phyloP scores from a whole-genome alignment of 2,113 vertebrate species.

The Cariama cristata region DNA sequence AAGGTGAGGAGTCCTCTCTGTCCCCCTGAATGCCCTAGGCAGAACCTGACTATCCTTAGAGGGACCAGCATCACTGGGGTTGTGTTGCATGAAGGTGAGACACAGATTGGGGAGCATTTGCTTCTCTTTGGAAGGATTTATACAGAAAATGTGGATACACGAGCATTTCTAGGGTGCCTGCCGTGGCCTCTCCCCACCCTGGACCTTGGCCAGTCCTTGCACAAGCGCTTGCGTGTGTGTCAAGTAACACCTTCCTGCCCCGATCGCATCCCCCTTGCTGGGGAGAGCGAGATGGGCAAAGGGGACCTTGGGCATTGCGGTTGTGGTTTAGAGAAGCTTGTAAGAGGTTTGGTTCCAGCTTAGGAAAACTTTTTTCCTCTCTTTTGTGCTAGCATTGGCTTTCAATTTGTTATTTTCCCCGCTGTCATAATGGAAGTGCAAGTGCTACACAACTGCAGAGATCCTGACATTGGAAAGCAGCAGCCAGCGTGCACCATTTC shows the following conservation, averaged over 20 bases:
- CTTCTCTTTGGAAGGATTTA: not conserved
- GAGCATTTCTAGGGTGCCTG: not conserved
- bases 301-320: accelerated
- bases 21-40: no score
- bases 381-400: not conserved
- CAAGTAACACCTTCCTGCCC: not conserved
- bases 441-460: not conserved
- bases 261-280: not conserved
- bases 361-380: not conserved
- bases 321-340: not conserved
- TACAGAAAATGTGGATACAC: accelerated
- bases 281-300: not conserved
- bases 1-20: not conserved
- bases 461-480: not conserved
- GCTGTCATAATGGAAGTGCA: not conserved
- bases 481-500: not conserved
- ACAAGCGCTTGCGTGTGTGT: accelerated
- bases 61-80: not conserved
- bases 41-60: not conserved
- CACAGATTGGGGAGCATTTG: not conserved
- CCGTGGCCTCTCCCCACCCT: not conserved
- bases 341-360: not conserved
- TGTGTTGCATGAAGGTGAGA: not conserved
- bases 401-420: not conserved
- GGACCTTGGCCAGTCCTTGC: not conserved